phyloP scores from a whole-genome alignment of 2,113 vertebrate species.

The Camelus dromedarius region DNA sequence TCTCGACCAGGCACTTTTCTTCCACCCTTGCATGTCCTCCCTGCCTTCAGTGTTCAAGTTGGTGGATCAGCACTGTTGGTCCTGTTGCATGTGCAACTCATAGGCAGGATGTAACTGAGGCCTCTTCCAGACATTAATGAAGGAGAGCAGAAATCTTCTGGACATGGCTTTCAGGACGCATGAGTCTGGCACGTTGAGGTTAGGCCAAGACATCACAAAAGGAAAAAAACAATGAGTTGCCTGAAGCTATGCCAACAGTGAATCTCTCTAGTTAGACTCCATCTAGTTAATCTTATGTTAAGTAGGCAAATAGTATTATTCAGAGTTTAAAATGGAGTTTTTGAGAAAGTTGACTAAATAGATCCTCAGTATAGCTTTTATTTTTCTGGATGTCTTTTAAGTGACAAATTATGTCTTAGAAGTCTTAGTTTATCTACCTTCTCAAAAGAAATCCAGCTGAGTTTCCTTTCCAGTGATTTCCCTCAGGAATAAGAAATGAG shows the following conservation, averaged over 20 bases:
- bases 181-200: not conserved
- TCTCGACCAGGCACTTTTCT: not conserved
- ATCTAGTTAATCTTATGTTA: not conserved
- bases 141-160: not conserved
- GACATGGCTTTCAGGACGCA: not conserved
- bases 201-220: not conserved
- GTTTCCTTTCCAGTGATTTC: not conserved
- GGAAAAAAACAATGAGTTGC: not conserved
- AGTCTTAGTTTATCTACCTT: constrained; percentile 17
- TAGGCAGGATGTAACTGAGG: not conserved
- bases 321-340: constrained; percentile 26
- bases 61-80: not conserved
- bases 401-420: not conserved
- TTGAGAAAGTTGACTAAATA: constrained; percentile 18
- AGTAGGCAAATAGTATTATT: not conserved
- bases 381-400: constrained; percentile 3
- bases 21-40: too few relatives aligned
- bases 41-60: not conserved
- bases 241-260: not conserved
- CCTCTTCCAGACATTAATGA: not conserved
- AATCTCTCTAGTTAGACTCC: not conserved
- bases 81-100: rapidly evolving
- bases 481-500: not conserved
- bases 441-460: not conserved
- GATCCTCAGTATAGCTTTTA: not conserved